These are phyloP conservation scores for Pharmacophagus antenor DNA, from an alignment of 2,888 invertebrate genomes.

Conservation along the genomic window DNA sequence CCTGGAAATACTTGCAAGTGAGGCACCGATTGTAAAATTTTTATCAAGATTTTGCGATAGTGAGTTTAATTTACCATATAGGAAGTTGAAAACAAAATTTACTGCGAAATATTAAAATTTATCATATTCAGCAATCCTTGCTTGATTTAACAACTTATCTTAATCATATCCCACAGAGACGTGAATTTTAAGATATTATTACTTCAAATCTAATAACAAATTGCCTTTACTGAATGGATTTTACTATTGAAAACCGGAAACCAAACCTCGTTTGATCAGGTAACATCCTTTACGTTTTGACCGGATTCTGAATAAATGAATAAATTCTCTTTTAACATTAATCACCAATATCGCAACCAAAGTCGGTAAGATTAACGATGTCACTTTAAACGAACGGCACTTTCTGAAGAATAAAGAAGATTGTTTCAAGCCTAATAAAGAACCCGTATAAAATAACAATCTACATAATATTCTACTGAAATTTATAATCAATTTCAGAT, in stretches of 20 bases:
- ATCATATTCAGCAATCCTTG: too few relatives aligned
- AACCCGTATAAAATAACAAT: constrained; percentile 51
- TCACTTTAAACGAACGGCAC: constrained; percentile 7
- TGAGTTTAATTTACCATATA: too few relatives aligned
- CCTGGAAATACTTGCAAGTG: too few relatives aligned
- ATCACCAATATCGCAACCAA: background rate
- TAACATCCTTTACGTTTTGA: background rate
- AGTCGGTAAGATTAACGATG: background rate
- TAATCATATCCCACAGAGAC: too few relatives aligned
- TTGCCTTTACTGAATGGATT: background rate
- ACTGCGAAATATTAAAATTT: too few relatives aligned
- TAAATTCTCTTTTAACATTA: background rate
- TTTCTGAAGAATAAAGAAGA: constrained; percentile 23
- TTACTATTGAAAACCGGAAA: background rate
- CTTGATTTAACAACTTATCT: too few relatives aligned
- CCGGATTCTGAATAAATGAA: background rate
- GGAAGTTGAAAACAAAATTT: too few relatives aligned
- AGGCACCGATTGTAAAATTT: too few relatives aligned
- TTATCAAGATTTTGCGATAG: too few relatives aligned
- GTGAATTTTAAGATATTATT: too few relatives aligned
- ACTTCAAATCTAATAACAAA: background rate
- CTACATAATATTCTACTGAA: constrained; percentile 61
- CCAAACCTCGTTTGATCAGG: background rate
- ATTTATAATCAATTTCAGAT: constrained; percentile 74
- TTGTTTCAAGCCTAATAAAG: constrained; percentile 29